phyloP scores from a whole-genome alignment of 2,113 vertebrate species.

The Diadophis punctatus region DNA sequence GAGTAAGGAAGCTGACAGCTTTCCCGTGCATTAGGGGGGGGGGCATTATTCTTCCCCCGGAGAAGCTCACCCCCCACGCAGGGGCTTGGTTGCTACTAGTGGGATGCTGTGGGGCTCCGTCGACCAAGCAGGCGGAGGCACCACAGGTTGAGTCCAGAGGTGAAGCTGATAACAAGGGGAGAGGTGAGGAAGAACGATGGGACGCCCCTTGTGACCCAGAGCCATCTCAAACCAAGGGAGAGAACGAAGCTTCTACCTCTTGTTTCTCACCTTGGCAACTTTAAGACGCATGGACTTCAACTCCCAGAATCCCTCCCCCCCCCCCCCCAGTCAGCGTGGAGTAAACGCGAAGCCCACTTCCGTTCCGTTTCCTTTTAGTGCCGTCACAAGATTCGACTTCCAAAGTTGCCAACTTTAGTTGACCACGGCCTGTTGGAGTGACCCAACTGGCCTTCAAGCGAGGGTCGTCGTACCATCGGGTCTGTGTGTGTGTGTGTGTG shows the following conservation, averaged over 20 bases:
- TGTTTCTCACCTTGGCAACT: neutral
- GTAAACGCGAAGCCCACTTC: too few species aligned
- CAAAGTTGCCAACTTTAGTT: neutral
- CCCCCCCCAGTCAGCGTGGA: too few species aligned
- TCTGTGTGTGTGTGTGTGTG: too few species aligned
- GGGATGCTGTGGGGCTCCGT: slow-evolving; percentile 35
- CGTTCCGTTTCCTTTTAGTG: neutral
- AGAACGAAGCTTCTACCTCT: neutral
- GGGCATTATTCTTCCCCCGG: slow-evolving; percentile 79
- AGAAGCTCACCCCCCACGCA: slow-evolving; percentile 61
- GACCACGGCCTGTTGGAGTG: neutral
- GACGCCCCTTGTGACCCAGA: neutral
- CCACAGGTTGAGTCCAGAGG: slow-evolving; percentile 16
- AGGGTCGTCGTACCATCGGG: rapidly evolving
- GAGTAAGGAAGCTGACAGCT: slow-evolving; percentile 80
- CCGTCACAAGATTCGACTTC: neutral
- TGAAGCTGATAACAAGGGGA: neutral
- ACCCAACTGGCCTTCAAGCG: neutral
- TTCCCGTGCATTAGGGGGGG: slow-evolving; percentile 74
- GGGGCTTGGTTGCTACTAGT: slow-evolving; percentile 37
- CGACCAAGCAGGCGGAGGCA: slow-evolving; percentile 12
- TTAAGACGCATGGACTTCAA: neutral
- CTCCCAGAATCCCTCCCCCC: neutral
- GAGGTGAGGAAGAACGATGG: neutral
- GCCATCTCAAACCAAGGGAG: neutral